Conservation (phyloP, 2,888 invertebrate genomes). For the Rutpela maculata region DNA sequence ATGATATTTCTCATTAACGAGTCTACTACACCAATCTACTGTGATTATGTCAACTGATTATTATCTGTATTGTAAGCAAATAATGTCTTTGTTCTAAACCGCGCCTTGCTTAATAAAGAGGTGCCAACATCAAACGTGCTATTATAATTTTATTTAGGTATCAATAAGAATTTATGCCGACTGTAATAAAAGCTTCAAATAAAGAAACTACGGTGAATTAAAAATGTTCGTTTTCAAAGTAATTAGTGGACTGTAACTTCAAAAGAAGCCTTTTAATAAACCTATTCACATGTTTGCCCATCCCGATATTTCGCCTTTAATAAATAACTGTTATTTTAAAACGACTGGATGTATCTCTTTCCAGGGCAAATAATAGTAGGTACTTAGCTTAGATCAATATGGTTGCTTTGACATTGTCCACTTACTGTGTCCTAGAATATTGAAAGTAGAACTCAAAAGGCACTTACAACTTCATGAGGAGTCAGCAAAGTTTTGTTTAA, state of each 20-base stretch:
- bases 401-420: too few relatives aligned
- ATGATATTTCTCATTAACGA: too few relatives aligned
- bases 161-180: background rate
- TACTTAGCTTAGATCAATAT: too few relatives aligned
- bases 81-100: background rate
- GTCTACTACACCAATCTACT: background rate
- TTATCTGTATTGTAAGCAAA: conserved; percentile 1
- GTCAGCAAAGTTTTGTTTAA: too few relatives aligned
- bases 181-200: background rate
- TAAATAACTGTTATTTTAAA: too few relatives aligned
- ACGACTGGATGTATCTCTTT: too few relatives aligned
- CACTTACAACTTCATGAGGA: too few relatives aligned
- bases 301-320: too few relatives aligned
- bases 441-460: too few relatives aligned
- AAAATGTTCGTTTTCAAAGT: background rate
- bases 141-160: background rate
- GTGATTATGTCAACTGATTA: background rate
- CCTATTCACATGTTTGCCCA: too few relatives aligned
- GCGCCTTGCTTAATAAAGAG: background rate
- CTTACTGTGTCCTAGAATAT: too few relatives aligned
- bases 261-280: background rate
- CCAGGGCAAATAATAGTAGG: too few relatives aligned
- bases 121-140: background rate
- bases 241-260: background rate
- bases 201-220: background rate